Base-by-base conservation (phyloP, 1,140 invertebrate species). In the Drosophila rufa region DNA sequence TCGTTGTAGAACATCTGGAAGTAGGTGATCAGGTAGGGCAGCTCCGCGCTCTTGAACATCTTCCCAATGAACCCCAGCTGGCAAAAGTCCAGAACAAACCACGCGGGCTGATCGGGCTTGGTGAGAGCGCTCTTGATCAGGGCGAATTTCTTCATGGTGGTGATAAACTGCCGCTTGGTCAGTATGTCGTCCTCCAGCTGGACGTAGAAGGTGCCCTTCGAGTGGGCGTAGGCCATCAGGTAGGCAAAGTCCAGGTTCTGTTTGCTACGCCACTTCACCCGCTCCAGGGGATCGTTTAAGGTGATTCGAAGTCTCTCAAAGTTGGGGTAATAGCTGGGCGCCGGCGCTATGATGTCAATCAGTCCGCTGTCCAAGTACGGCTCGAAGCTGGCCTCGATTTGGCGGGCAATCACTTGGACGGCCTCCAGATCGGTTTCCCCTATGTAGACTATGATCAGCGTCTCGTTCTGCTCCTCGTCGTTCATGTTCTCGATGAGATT, bases 151-250 rank as follows among this genome's bases (percentile, higher is more conserved):
- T 98, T 98, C 95, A 99, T 99, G 17, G 94, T 94, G 19, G 95
- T 95, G 75, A 98, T 95, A 92, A 97, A 99, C 69, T 96, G 95
- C 4, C 95, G 96, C 92, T 98, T 98, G 1, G 97, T 96, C 27
- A 99, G 94, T 69, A 99, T 97, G 92, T 99, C 98, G 93, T 99
- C 99, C 94, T 99, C 98, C 9, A 99, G 93, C 95, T 99, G 97
- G 17, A 97, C 94, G 79, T 97, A 97, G 92, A 96, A 97, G 1
- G 95, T 96, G 59, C 95, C 96, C 90, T 96, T 96, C 0, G 95
- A 95, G 82, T 98, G 97, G 11, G 96, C 96, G 92, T 99, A 99
- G 74, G 98, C 96, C 98, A 99, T 99, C 1, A 99, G 94, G 93
- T 98, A 99, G 7, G 98, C 96, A 93, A 97, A 98, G 93, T 99